Evolutionary conservation across 92 coral and sea anemone genomes (phyloP), one percentile per base, ranked within the genome.

Genomic region (Phenganax subtilis): DNA sequence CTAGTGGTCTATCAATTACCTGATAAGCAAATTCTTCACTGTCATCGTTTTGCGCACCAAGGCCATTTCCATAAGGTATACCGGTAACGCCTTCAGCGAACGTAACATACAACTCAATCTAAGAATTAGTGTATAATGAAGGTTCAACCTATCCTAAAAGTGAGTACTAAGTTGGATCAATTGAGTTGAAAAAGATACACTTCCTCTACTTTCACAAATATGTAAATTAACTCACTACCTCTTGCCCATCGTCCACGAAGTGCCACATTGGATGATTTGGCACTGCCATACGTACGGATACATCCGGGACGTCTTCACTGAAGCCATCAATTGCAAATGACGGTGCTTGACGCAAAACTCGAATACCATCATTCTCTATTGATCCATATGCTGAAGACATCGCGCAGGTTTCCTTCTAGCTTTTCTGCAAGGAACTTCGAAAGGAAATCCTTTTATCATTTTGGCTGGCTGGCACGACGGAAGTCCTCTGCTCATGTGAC

Each of bases 211-310:
- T 37, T 5, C 47, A 37, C 47, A 37, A 37, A 37, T 37, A 37
- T 37, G 47, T 5, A 37, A 37, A 37, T 37, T 37, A 37, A 0
- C 47, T 1, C 47, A 37, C 47, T 37, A 93, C 86, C 62, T 76
- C 87, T 81, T 91, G 96, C 0, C 93, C 97, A 53, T 87, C 81
- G 76, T 93, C 97, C 37, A 90, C 90, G 84, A 89, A 90, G 57
- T 84, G 86, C 73, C 83, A 79, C 60, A 62, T 1, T 2, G 82
- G 82, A 25, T 64, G 72, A 10, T 53, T n/a, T 1, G 53, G 54
- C 6, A 68, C 67, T 6, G 74, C 62, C 83, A 79, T 62, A 52
- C 83, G 83, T 11, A 79, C 83, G 15, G 28, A 47, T 25, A 79
- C 83, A 30, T 64, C 63, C 8, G 17, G 29, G 17, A 11, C 57